Evolutionary conservation across 2,888 invertebrate genomes (phyloP), one percentile per base, ranked within the genome.

Genomic region (Dicyrtomina minuta): DNA sequence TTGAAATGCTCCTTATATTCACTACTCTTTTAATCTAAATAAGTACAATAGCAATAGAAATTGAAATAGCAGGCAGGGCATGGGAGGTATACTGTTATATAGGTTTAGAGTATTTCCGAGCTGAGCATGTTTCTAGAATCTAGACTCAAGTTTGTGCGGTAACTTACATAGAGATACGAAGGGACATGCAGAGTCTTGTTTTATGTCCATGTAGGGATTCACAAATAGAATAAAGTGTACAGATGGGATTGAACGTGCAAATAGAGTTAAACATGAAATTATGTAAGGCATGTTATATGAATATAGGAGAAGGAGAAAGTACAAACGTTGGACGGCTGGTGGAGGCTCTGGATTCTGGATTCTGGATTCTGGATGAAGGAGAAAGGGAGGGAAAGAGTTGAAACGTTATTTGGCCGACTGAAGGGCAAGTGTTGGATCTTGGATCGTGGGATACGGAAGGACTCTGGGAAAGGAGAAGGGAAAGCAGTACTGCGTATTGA

Each of bases 181-280:
- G 33, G 33, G 33, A 33, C 33, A 33, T 33, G 33, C 33, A 33
- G 4, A 33, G 3, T 33, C 33, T 33, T 33, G 33, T 65, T 65
- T 65, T 65, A 65, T 65, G 65, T 44, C 39, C 65, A 65, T 22
- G 43, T 20, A 55, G 65, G 65, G 65, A 65, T 65, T 65, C 55
- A 64, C 55, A 65, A 55, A 65, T 65, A 44, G 65, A 65, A 65
- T 65, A 65, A 65, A 65, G 65, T 65, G 65, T 65, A 43, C 65
- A 65, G 65, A 65, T 55, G 65, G 65, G 65, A 65, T 53, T 33
- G 26, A 51, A 56, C 65, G 65, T 56, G 65, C 64, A 44, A 55
- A 43, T 55, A 65, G 65, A 65, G 65, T 56, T 64, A 56, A 65
- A 64, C 64, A 51, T 51, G 64, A 64, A 64, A 64, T 64, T 64